Evolutionary conservation across 2,113 vertebrate genomes (phyloP).

Genomic region (Aphyosemion australe): DNA sequence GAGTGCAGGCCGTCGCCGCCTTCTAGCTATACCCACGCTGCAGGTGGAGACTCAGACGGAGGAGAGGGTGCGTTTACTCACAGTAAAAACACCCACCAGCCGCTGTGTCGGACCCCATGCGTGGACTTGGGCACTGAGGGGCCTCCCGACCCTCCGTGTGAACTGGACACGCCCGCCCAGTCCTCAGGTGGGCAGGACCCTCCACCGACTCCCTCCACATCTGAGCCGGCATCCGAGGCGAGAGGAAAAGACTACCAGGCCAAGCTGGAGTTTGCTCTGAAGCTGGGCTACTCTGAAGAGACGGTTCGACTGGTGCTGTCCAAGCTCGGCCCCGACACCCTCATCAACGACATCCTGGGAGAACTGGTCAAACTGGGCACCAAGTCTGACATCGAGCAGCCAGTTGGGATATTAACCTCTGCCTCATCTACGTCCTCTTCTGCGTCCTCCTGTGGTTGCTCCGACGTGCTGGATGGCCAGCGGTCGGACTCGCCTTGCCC

Average conservation of each 20-base stretch:
- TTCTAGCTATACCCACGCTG: background rate
- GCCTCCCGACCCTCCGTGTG: conserved; percentile 80
- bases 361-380: conserved; percentile 97
- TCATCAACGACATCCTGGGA: conserved; percentile 97
- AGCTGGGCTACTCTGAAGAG: conserved; percentile 95
- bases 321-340: conserved; percentile 93
- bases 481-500: conserved; percentile 87
- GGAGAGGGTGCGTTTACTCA: conserved; percentile 74
- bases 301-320: conserved; percentile 91
- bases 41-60: conserved; percentile 21
- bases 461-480: conserved; percentile 83
- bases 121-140: conserved; percentile 87
- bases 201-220: background rate
- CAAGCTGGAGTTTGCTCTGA: conserved; percentile 97
- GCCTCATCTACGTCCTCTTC: conserved; percentile 67
- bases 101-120: conserved; percentile 87
- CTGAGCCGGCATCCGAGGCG: conserved; percentile 10
- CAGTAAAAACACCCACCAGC: conserved; percentile 81
- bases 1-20: background rate
- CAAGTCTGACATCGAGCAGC: conserved; percentile 88
- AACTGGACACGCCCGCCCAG: conserved; percentile 31
- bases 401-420: conserved; percentile 74
- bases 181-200: background rate
- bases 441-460: conserved; percentile 79
- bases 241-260: conserved; percentile 86